Evolutionary conservation across 2,888 invertebrate genomes (phyloP).

Genomic region (Odontothrips loti): DNA sequence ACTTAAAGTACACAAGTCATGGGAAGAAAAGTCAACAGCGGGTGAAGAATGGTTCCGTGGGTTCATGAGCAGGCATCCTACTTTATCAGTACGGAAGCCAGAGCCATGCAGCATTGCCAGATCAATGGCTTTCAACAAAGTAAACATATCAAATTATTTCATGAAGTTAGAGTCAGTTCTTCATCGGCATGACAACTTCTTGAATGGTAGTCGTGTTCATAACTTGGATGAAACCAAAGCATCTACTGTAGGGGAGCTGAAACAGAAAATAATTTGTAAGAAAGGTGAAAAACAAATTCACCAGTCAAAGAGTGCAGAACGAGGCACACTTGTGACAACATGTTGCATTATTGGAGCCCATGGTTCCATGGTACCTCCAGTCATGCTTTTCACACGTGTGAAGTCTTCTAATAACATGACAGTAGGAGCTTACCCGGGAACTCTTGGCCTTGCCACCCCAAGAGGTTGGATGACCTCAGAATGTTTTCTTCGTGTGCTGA

Average conservation of each 20-base stretch:
- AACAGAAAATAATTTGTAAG: constrained; percentile 43
- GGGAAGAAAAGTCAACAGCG: constrained; percentile 25
- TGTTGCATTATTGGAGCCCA: constrained; percentile 43
- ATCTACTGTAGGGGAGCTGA: constrained; percentile 45
- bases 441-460: constrained; percentile 40
- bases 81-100: constrained; percentile 34
- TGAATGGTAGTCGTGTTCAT: constrained; percentile 40
- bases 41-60: constrained; percentile 34
- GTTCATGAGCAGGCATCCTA: constrained; percentile 34
- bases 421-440: constrained; percentile 43
- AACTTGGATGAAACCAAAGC: constrained; percentile 47
- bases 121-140: constrained; percentile 34
- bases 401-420: constrained; percentile 44
- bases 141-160: constrained; percentile 30
- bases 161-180: constrained; percentile 34
- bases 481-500: constrained; percentile 41
- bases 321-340: constrained; percentile 43
- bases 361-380: constrained; percentile 45
- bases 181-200: constrained; percentile 31
- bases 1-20: not conserved
- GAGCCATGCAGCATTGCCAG: constrained; percentile 36
- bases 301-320: constrained; percentile 45
- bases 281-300: constrained; percentile 47
- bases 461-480: constrained; percentile 43
- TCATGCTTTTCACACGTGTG: constrained; percentile 44